Conservation (phyloP, 2,888 invertebrate genomes). For the Agriopis marginaria region DNA sequence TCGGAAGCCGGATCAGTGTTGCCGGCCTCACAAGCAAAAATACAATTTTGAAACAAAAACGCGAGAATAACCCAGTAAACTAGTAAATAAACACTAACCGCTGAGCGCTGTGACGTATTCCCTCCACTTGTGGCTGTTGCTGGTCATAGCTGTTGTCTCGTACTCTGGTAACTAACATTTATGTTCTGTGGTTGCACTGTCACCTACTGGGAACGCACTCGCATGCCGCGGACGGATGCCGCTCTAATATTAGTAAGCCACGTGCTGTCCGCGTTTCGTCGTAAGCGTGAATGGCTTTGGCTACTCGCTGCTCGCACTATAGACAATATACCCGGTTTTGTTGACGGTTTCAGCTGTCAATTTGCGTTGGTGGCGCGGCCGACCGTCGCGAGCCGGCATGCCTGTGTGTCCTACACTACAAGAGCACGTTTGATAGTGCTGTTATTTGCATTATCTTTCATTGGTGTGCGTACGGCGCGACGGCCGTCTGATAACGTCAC, state of each 20-base stretch:
- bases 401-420: conserved; percentile 54
- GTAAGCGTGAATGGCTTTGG: conserved; percentile 69
- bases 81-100: conserved; percentile 71
- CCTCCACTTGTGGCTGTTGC: conserved; percentile 78
- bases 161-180: conserved; percentile 77
- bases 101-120: conserved; percentile 82
- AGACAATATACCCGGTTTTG: conserved; percentile 61
- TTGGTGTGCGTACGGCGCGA: conserved; percentile 56
- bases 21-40: conserved; percentile 2
- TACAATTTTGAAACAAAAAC: background rate
- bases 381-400: conserved; percentile 60
- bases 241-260: conserved; percentile 77
- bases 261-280: conserved; percentile 77
- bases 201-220: conserved; percentile 57
- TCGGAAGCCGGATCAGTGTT: conserved; percentile 25
- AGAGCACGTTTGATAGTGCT: conserved; percentile 58
- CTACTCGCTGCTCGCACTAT: conserved; percentile 54
- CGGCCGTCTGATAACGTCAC: conserved; percentile 72
- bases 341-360: conserved; percentile 79
- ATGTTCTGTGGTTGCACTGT: conserved; percentile 63
- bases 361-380: conserved; percentile 51
- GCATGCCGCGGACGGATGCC: conserved; percentile 54
- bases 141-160: conserved; percentile 69
- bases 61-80: background rate
- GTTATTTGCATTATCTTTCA: conserved; percentile 71